Evolutionary conservation across 2,113 vertebrate species (phyloP).

Genomic region (Misgurnus mizolepis): DNA sequence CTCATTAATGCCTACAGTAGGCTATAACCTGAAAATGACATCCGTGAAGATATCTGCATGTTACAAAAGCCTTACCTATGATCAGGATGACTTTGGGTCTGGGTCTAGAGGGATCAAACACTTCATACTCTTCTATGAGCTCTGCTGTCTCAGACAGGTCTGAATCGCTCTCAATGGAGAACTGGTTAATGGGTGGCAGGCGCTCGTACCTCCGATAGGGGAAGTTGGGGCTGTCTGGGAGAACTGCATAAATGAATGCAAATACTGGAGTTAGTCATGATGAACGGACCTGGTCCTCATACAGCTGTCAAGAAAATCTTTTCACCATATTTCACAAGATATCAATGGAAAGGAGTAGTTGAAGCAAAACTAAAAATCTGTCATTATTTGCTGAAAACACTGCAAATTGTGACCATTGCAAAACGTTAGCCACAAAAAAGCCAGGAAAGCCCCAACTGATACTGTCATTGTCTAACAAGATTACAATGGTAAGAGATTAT

Average conservation of each 20-base stretch:
- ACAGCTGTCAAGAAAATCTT: no score
- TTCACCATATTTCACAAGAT: background rate
- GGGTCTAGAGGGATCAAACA: conserved; percentile 90
- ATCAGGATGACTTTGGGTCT: conserved; percentile 95
- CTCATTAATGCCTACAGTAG: no score
- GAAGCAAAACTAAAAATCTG: no score
- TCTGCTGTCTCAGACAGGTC: conserved; percentile 97
- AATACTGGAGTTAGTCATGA: conserved; percentile 35
- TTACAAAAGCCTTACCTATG: conserved; percentile 79
- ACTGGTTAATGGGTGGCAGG: conserved; percentile 96
- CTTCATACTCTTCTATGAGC: conserved; percentile 96
- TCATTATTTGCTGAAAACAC: no score
- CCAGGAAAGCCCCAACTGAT: conserved; percentile 5
- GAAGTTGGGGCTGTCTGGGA: conserved; percentile 93
- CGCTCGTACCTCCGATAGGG: conserved; percentile 94
- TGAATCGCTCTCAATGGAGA: conserved; percentile 97
- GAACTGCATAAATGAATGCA: conserved; percentile 78
- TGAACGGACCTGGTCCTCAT: background rate
- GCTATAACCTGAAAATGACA: no score
- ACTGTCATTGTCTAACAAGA: background rate
- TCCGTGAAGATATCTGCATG: no score
- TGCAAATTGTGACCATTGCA: background rate
- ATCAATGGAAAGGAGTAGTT: background rate
- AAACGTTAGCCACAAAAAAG: conserved; percentile 20
- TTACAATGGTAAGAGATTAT: background rate